Percentiles rank a stretch among this genome's conserved stretches.
Evolutionary conservation across 2,888 invertebrate species (phyloP).

Genomic region (Lumbricus terrestris): DNA sequence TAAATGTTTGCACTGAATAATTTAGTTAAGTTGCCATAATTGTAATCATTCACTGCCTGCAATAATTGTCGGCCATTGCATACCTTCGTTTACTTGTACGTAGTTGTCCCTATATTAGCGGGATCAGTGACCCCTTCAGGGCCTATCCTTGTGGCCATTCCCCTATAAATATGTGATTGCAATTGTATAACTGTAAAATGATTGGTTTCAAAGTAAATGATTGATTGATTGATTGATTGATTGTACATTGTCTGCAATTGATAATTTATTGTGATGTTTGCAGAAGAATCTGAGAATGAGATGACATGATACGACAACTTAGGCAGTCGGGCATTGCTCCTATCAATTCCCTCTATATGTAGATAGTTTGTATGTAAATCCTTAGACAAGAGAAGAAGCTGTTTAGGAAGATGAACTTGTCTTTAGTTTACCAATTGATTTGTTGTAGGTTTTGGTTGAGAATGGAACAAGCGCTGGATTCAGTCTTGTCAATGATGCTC

Average conservation of each 20-base stretch:
- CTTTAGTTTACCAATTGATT: not conserved
- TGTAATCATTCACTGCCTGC: too few species aligned
- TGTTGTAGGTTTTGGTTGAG: slow-evolving; percentile 71
- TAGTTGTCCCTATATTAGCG: too few species aligned
- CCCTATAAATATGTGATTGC: too few species aligned
- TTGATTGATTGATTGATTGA: too few species aligned
- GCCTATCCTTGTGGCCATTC: too few species aligned
- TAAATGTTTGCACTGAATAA: too few species aligned
- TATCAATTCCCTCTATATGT: not conserved
- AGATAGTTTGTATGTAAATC: not conserved
- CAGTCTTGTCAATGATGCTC: slow-evolving; percentile 76
- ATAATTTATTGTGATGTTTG: not conserved
- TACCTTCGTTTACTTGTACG: too few species aligned
- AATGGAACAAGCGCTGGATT: slow-evolving; percentile 81
- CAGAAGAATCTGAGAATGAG: not conserved
- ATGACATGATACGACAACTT: not conserved
- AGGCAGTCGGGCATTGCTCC: not conserved
- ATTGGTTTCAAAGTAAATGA: too few species aligned
- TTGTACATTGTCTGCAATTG: not conserved
- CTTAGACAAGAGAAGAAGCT: not conserved
- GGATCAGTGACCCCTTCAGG: too few species aligned
- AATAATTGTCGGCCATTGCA: too few species aligned
- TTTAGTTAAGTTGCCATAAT: too few species aligned
- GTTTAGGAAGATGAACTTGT: not conserved
- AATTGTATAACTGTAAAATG: too few species aligned